Evolutionary conservation across 2,113 vertebrate species (phyloP), one percentile per base, ranked within the genome.

Genomic region (Scophthalmus maximus): DNA sequence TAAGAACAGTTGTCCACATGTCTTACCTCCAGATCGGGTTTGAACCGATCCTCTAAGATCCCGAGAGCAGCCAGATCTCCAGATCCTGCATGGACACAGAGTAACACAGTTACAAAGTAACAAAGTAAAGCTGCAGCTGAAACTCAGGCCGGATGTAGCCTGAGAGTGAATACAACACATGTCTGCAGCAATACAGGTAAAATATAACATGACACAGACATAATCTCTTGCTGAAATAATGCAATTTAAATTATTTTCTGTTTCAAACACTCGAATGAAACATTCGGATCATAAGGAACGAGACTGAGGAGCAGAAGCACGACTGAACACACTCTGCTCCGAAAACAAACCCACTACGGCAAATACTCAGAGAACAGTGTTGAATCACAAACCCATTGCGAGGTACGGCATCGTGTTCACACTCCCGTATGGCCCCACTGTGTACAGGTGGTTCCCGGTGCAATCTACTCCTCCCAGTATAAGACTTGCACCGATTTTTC

Each of bases 391-490:
- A 96, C 96, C 96, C 91, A 95, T 93, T 8, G 95, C 83, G 0
- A 92, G 75, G 76, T 91, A 96, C 18, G 92, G 93, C 2, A 88
- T 70, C 3, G 88, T 87, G 1, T 94, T 73, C 5, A 95, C 92
- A 14, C 84, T 90, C 9, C 96, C 96, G 0, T 94, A 95, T 0
- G 96, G 95, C 0, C 92, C 91, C 51, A 96, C 91, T 0, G 60
- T 73, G 66, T 93, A 96, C 40, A 96, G 87, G 53, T 95, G 94
- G 18, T 83, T 93, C 0, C 96, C 96, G 0, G 83, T 91, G 6
- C 89, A 76, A 49, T 96, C 96, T 3, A 95, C 91, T 4, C 96
- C 96, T 0, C 95, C 96, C 2, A 96, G 87, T 0, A 96, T 91
- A 6, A 96, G 91, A 49, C 50, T 92, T 0, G 95, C 94, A 0